Percentiles rank a stretch among this genome's conserved stretches.
Conservation (phyloP, 2,888 invertebrate species). For the Papilio gigon region DNA sequence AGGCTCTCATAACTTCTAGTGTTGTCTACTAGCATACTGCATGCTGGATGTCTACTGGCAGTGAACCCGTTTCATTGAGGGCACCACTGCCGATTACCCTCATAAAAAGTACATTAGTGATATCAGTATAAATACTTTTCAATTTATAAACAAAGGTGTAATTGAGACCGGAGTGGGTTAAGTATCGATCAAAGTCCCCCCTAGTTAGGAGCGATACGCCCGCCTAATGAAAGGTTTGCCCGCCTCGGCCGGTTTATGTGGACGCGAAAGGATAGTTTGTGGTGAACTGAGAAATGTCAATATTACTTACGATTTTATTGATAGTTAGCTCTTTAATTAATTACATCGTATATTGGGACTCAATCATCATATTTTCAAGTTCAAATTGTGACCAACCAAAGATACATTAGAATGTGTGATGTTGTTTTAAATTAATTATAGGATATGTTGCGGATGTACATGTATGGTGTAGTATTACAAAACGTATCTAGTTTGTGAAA, state of each 20-base stretch:
- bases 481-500: not conserved
- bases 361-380: too few species aligned
- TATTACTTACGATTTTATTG: not conserved
- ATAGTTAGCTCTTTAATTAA: not conserved
- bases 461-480: not conserved
- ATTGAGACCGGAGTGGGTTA: not conserved
- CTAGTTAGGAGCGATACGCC: conserved; percentile 1
- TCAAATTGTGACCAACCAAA: too few species aligned
- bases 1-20: too few species aligned
- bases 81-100: too few species aligned
- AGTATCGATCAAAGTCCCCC: not conserved
- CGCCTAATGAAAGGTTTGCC: conserved; percentile 4
- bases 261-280: conserved; percentile 3
- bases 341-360: too few species aligned
- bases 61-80: too few species aligned
- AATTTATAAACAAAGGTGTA: conserved; percentile 1
- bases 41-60: too few species aligned
- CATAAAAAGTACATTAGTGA: too few species aligned
- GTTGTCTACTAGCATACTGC: too few species aligned
- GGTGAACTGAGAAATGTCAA: conserved; percentile 6
- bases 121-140: not conserved
- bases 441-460: not conserved
- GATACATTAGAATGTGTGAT: too few species aligned
- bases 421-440: too few species aligned
- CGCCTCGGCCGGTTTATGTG: not conserved